Conservation (phyloP, 2,888 invertebrate genomes). For the Pogonocherus hispidulus region DNA sequence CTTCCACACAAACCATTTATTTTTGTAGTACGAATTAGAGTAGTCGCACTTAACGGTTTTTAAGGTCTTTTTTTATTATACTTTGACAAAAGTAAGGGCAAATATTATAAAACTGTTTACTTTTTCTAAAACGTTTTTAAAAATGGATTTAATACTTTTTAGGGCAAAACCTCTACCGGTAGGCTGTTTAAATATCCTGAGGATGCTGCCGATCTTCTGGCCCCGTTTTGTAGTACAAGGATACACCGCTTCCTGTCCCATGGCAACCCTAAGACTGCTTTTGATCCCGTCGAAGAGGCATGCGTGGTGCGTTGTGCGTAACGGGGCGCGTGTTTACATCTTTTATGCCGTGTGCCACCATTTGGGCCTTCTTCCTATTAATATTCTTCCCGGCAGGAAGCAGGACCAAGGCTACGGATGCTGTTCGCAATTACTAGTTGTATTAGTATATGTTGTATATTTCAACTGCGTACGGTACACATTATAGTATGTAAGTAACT, state of each 20-base stretch:
- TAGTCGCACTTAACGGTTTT: too few relatives aligned
- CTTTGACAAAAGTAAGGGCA: too few relatives aligned
- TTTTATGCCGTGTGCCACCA: not conserved
- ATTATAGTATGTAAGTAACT: not conserved
- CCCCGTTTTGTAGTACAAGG: not conserved
- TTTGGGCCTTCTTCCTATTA: not conserved
- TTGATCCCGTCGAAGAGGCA: constrained; percentile 2
- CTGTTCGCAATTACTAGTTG: not conserved
- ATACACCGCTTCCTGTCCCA: constrained; percentile 1
- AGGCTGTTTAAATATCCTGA: not conserved
- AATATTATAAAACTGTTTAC: too few relatives aligned
- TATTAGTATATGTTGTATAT: not conserved
- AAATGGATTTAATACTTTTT: not conserved
- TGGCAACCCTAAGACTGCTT: constrained; percentile 2
- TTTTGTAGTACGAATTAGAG: too few relatives aligned
- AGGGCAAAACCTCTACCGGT: not conserved
- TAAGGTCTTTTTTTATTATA: too few relatives aligned
- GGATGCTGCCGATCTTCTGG: not conserved
- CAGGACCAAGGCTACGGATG: not conserved
- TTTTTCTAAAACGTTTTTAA: too few relatives aligned
- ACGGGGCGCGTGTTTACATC: constrained; percentile 1
- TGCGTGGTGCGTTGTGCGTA: constrained; percentile 6
- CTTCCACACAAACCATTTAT: too few relatives aligned
- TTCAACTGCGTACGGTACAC: not conserved
- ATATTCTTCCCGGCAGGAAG: not conserved